Evolutionary conservation across 2,797 vertebrate species (phyloP).

Genomic region (Lepilemur septentrionalis): DNA sequence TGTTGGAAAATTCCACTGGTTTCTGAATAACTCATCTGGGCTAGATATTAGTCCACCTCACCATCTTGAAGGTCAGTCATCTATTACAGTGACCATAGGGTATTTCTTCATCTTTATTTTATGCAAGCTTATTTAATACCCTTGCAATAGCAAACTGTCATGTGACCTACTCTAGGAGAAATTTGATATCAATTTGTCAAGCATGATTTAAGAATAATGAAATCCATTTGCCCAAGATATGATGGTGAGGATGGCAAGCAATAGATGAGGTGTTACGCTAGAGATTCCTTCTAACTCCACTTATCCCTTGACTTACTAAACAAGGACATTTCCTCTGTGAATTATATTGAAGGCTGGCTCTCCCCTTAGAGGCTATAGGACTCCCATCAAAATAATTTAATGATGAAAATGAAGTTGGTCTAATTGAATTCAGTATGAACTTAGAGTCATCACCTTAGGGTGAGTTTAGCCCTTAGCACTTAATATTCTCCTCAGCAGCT

Average conservation of each 20-base stretch:
- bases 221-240: slow-evolving; percentile 35
- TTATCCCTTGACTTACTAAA: slow-evolving; percentile 53
- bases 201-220: slow-evolving; percentile 68
- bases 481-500: slow-evolving; percentile 51
- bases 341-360: slow-evolving; percentile 22
- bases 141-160: slow-evolving; percentile 2
- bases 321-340: slow-evolving; percentile 67
- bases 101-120: slow-evolving; percentile 17
- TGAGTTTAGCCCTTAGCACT: slow-evolving; percentile 35
- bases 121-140: neutral
- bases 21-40: neutral
- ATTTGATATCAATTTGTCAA: slow-evolving; percentile 60
- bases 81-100: neutral
- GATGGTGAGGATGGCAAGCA: neutral
- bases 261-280: neutral
- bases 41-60: neutral
- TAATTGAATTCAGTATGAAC: slow-evolving; percentile 66
- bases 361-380: slow-evolving; percentile 4
- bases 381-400: slow-evolving; percentile 66
- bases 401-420: slow-evolving; percentile 65
- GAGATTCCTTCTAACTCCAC: neutral
- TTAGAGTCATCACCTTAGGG: slow-evolving; percentile 53
- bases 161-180: slow-evolving; percentile 43
- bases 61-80: slow-evolving; percentile 17
- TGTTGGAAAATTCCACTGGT: neutral